phyloP scores from a whole-genome alignment of 2,113 vertebrate species.

The Stegostoma tigrinum region DNA sequence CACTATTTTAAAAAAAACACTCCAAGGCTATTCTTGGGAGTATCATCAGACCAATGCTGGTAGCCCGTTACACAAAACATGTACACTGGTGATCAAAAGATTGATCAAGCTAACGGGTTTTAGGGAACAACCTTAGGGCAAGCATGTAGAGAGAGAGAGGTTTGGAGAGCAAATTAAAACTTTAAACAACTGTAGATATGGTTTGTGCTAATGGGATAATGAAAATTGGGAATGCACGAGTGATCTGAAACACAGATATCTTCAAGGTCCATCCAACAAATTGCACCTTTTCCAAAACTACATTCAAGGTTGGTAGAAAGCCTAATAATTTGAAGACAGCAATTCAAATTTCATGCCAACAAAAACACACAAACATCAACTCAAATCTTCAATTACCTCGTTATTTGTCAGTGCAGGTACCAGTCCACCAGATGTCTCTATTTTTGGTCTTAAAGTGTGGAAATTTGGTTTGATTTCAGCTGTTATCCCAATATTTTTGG shows the following conservation, averaged over 20 bases:
- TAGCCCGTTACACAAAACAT: too few relatives aligned
- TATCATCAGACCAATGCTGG: background rate
- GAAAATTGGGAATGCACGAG: background rate
- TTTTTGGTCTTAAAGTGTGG: conserved; percentile 37
- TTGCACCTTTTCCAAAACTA: background rate
- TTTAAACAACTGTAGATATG: background rate
- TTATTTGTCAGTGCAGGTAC: conserved; percentile 13
- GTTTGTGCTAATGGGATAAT: background rate
- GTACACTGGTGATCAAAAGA: background rate
- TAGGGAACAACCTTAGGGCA: background rate
- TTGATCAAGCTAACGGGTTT: background rate
- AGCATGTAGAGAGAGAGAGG: background rate
- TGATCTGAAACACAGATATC: background rate
- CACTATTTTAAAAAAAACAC: background rate
- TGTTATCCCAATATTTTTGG: background rate
- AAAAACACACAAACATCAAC: background rate
- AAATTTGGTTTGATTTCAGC: conserved; percentile 29
- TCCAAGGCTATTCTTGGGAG: background rate
- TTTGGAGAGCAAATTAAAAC: background rate
- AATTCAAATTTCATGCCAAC: background rate
- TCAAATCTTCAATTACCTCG: background rate
- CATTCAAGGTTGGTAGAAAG: background rate
- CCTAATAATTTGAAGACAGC: background rate
- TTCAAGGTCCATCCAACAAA: background rate
- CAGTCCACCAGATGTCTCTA: background rate